Evolutionary conservation across 2,113 vertebrate genomes (phyloP), one percentile per base, ranked within the genome.

Genomic region (Phasianus colchicus): DNA sequence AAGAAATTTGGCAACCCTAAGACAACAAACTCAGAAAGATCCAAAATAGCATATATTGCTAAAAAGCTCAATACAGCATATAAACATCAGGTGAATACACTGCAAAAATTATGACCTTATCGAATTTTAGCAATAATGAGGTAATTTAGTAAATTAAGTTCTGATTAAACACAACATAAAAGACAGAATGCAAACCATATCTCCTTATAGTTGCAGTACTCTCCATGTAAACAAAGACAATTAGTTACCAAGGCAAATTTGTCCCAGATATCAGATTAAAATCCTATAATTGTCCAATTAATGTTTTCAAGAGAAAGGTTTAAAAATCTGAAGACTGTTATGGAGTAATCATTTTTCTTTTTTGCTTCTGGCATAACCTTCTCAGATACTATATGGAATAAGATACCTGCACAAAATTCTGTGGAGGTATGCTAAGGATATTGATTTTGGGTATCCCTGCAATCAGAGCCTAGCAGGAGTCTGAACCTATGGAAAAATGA

Each of bases 381-480:
- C 63, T 60, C 55, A 43, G 32, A 75, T 90, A 86, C 71, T 61
- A 67, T 24, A 32, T 12, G 43, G 45, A 71, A 42, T 69, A 45
- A 84, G 43, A 86, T 52, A 72, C 54, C 54, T 86, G 48, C 57
- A 54, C 32, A 66, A 65, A 86, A 83, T 58, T 93, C 47, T 58
- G 40, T 79, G 74, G 65, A 30, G 27, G 19, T 40, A 32, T 82
- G 65, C 40, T 96, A 45, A 34, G 13, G 47, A 7, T 94, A 89
- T 74, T 88, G 81, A 95, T 95, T 92, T 94, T 84, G 66, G 74
- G 82, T 86, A 87, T 76, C 92, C 40, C 81, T 76, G 42, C 84
- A 84, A 57, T 40, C 36, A 80, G 69, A 79, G 16, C 45, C 69
- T 63, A 24, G 40, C 58, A 83, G 24, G 45, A 80, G 29, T 66